Conservation (phyloP, 2,888 invertebrate species). For the Chymomyza procnemis region DNA sequence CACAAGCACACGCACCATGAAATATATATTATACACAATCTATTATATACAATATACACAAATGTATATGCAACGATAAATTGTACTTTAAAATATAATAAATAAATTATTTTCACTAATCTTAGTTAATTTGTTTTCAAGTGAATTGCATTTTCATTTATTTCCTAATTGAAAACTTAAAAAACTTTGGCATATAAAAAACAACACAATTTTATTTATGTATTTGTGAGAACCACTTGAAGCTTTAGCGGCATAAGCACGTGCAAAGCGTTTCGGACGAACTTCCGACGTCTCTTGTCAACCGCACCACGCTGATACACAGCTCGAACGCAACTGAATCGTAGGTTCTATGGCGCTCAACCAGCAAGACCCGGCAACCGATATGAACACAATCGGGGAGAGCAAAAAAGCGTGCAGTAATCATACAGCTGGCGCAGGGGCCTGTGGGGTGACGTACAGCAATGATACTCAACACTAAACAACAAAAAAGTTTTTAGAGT, state of each 20-base stretch:
- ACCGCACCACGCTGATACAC: slow-evolving; percentile 27
- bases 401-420: slow-evolving; percentile 18
- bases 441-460: background rate
- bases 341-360: background rate
- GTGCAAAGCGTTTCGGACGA: background rate
- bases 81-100: background rate
- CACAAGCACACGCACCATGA: background rate
- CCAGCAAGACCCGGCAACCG: background rate
- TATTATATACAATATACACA: background rate
- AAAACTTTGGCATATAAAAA: background rate
- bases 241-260: slow-evolving; percentile 33
- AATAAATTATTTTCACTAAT: background rate
- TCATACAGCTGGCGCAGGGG: background rate
- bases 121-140: background rate
- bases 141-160: background rate
- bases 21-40: background rate
- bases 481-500: background rate
- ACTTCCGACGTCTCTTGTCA: background rate
- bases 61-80: too few species aligned
- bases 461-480: background rate
- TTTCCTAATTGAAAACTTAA: background rate
- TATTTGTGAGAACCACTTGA: slow-evolving; percentile 40
- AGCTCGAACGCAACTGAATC: slow-evolving; percentile 37
- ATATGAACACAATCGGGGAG: slow-evolving; percentile 6
- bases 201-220: background rate